Base-by-base conservation (phyloP, 1,140 invertebrate species). In the Apis cerana region DNA sequence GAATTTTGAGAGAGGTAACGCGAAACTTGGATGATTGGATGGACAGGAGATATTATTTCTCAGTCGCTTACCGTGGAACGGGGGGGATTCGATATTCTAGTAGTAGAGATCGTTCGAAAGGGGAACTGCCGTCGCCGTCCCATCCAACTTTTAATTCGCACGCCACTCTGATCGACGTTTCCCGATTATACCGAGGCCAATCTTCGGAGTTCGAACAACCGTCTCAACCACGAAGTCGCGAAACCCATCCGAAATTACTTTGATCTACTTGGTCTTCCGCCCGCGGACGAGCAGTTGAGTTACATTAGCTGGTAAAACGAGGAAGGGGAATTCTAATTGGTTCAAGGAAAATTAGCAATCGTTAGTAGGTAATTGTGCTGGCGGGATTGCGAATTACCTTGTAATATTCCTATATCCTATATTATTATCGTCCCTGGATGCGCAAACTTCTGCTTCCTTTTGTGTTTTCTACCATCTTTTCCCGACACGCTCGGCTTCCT, bases 291-390 rank as follows among this genome's bases (percentile, higher is more conserved):
- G 52, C 54, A 23, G n/a, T 69, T 27, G 76, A 79, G 64, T 50
- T 61, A 61, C 21, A 62, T 33, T 33, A 33, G 3, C 33, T 33
- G 33, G 33, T 58, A 43, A 21, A 72, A 64, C 10, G 43, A 17
- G 23, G 21, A 68, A 86, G 80, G 83, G 80, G 81, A 65, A 79
- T 72, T 81, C 65, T 83, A 90, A 90, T 90, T 89, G 79, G 75
- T 79, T 80, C 59, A 50, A 58, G 72, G 65, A 50, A 84, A 86
- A 90, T 89, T 85, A 84, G 86, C 67, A 81, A 88, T 88, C 84
- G 85, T 85, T 84, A 86, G 80, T 27, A 72, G 69, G 59, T 84
- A 83, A 90, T 85, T 58, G 71, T n/a, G n/a, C 67, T 69, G 52
- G 54, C n/a, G 52, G 80, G 78, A 80, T 70, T 83, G 81, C 84